Evolutionary conservation across 2,797 vertebrate species (phyloP).

Genomic region (Centropyge bicolor): DNA sequence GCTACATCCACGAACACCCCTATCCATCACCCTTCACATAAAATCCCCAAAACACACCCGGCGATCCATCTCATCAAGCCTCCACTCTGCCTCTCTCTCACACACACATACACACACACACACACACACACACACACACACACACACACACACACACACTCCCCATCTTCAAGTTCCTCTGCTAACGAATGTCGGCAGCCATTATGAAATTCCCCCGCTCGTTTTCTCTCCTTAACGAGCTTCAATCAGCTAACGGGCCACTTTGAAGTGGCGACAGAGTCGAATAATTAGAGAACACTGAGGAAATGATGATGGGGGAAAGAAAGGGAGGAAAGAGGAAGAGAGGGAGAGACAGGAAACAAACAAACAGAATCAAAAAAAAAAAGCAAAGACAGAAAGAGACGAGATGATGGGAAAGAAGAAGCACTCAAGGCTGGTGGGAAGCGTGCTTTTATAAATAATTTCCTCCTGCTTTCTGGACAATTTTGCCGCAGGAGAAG

Average conservation of each 20-base stretch:
- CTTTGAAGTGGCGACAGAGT: constrained; percentile 66
- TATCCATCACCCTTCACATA: constrained; percentile 25
- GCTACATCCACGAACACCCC: constrained; percentile 23
- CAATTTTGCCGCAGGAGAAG: constrained; percentile 10
- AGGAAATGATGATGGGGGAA: constrained; percentile 13
- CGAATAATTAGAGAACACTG: constrained; percentile 61
- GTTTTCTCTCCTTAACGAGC: constrained; percentile 57
- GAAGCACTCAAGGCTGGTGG: background rate
- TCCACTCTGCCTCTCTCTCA: background rate
- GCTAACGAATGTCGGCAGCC: constrained; percentile 49
- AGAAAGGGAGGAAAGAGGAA: background rate
- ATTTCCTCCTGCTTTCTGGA: constrained; percentile 11
- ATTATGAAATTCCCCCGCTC: constrained; percentile 54
- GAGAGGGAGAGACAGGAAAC: background rate
- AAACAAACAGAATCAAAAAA: background rate
- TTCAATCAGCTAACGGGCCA: constrained; percentile 65
- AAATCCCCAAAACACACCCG: constrained; percentile 23
- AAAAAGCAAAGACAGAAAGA: background rate
- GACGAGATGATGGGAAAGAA: background rate
- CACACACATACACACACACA: background rate
- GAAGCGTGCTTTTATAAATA: constrained; percentile 17
- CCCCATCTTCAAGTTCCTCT: constrained; percentile 30
- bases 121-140: constrained; percentile 8
- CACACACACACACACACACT: constrained; percentile 7
- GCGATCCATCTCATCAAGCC: constrained; percentile 26